A percentile compares a stretch with the other conserved stretches of the same genome.
Evolutionary conservation across 1,140 invertebrate species (phyloP).

Genomic region (Drosophila funebris): DNA sequence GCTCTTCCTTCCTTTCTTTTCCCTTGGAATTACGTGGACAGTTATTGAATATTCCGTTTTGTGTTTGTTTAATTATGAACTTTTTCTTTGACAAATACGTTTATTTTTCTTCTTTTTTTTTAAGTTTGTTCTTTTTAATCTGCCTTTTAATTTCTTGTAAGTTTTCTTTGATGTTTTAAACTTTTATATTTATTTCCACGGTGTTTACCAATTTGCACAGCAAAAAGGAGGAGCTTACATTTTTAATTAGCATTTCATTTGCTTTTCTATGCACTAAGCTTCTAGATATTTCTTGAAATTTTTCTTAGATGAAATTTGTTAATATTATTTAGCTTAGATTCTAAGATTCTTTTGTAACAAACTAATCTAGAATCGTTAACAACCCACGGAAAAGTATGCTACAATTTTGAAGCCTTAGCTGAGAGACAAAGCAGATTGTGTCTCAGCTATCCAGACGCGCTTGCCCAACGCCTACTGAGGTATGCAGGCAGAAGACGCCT

Average conservation of each 20-base stretch:
- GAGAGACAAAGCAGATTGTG: too few species aligned
- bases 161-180: conserved; percentile 72
- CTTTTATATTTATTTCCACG: conserved; percentile 62
- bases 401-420: too few species aligned
- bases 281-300: not conserved
- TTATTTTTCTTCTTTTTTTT: conserved; percentile 44
- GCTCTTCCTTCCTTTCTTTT: not conserved
- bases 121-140: conserved; percentile 59
- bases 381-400: not conserved
- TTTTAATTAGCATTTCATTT: conserved; percentile 67
- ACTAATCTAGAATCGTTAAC: too few species aligned
- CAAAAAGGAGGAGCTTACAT: conserved; percentile 54
- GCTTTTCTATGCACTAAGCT: conserved; percentile 23
- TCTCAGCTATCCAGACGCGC: too few species aligned
- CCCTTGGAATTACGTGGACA: conserved; percentile 27
- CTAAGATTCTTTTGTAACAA: too few species aligned
- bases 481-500: too few species aligned
- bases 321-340: not conserved
- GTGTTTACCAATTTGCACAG: conserved; percentile 51
- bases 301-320: not conserved
- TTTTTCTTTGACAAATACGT: conserved; percentile 75
- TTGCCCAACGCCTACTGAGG: too few species aligned
- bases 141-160: conserved; percentile 71
- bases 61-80: conserved; percentile 80
- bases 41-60: conserved; percentile 80